phyloP scores from a whole-genome alignment of 2,113 vertebrate species.

The Equus przewalskii region DNA sequence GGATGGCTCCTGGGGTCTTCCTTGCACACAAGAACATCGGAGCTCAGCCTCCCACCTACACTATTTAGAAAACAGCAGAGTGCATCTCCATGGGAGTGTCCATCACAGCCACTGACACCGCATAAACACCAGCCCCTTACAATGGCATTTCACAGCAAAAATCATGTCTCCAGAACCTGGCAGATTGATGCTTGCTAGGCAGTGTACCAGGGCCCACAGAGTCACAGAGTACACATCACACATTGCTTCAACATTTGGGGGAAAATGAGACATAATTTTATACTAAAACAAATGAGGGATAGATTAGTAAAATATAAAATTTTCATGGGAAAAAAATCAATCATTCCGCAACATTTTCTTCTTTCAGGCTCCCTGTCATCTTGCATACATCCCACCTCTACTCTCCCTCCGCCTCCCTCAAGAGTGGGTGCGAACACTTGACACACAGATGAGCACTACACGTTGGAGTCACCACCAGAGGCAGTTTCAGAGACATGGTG shows the following conservation, averaged over 20 bases:
- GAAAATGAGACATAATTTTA: not conserved
- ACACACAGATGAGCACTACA: not conserved
- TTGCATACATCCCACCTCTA: not conserved
- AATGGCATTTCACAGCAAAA: not conserved
- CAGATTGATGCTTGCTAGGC: not conserved
- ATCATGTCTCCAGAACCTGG: not conserved
- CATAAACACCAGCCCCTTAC: not conserved
- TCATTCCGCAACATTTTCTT: not conserved
- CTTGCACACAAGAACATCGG: not conserved
- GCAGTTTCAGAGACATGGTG: too few species aligned
- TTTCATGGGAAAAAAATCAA: not conserved
- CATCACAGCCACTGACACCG: too few species aligned
- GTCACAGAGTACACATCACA: not conserved
- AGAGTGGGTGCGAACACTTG: too few species aligned
- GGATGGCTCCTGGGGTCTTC: not conserved
- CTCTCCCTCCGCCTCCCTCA: too few species aligned
- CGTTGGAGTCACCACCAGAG: not conserved
- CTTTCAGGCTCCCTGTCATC: too few species aligned
- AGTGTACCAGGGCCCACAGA: fast-evolving
- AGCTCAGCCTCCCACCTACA: not conserved
- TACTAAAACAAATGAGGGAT: not conserved
- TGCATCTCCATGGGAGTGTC: not conserved
- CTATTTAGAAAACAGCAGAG: not conserved
- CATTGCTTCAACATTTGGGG: not conserved
- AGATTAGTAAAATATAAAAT: not conserved